Evolutionary conservation across 2,797 vertebrate genomes (phyloP).

Genomic region (Sebastes steindachneri): DNA sequence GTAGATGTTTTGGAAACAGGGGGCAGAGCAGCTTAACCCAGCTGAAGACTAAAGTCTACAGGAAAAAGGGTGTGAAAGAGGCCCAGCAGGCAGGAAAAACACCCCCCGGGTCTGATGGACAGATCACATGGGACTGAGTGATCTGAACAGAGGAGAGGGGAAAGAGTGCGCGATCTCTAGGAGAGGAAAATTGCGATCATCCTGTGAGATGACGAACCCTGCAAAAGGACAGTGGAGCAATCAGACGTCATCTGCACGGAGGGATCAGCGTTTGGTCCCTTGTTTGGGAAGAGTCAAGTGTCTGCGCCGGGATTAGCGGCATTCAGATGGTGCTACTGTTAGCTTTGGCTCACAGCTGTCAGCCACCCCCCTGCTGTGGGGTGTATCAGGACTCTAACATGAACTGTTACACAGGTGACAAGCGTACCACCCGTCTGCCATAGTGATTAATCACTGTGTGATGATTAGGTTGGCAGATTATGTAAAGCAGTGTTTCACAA

Average conservation of each 20-base stretch:
- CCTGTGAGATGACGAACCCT: conserved; percentile 26
- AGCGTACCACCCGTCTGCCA: background rate
- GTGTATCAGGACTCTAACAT: conserved; percentile 16
- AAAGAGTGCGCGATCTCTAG: conserved; percentile 8
- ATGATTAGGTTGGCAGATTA: conserved; percentile 6
- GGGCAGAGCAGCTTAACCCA: conserved; percentile 34
- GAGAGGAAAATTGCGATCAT: conserved; percentile 50
- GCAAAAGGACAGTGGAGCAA: conserved; percentile 34
- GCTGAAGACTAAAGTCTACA: conserved; percentile 22
- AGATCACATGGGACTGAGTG: conserved; percentile 46
- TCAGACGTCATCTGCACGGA: conserved; percentile 38
- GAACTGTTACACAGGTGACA: conserved; percentile 23
- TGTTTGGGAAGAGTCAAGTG: conserved; percentile 56
- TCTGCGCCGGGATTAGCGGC: conserved; percentile 39
- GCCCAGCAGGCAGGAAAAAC: conserved; percentile 36
- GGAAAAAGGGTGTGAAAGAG: conserved; percentile 48
- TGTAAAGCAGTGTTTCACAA: background rate
- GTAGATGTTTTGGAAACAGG: conserved; percentile 64
- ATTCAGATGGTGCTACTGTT: conserved; percentile 43
- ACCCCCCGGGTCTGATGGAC: conserved; percentile 18
- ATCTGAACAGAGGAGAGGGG: conserved; percentile 13
- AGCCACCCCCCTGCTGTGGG: background rate
- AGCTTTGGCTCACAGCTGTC: conserved; percentile 41
- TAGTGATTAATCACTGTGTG: conserved; percentile 1
- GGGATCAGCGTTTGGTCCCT: conserved; percentile 21